Percentiles rank a stretch among this genome's conserved stretches.
Conservation (phyloP, 2,113 vertebrate genomes). For the Atractosteus spatula region DNA sequence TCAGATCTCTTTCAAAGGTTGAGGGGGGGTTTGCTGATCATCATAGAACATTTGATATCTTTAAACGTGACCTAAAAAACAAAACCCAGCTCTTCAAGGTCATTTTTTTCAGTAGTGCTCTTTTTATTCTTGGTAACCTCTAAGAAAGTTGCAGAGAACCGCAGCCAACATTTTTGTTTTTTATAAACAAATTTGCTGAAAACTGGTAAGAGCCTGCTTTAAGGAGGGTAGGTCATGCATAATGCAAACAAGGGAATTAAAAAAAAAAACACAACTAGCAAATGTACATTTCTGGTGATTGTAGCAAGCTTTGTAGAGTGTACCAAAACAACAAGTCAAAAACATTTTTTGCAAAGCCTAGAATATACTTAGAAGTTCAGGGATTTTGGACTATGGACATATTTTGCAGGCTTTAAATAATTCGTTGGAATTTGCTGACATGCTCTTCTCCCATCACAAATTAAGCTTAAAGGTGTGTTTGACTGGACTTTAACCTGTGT, state of each 20-base stretch:
- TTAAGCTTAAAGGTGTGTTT: constrained; percentile 70
- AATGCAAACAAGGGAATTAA: background rate
- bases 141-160: too few relatives aligned
- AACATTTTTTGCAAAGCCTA: background rate
- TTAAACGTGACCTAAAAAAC: too few relatives aligned
- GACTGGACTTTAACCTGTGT: constrained; percentile 64
- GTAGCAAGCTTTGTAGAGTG: background rate
- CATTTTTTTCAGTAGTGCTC: too few relatives aligned
- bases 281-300: background rate
- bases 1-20: too few relatives aligned
- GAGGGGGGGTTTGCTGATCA: too few relatives aligned
- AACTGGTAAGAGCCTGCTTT: background rate
- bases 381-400: constrained; percentile 19
- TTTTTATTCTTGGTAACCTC: too few relatives aligned
- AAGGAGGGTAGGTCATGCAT: background rate
- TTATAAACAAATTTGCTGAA: background rate
- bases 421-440: constrained; percentile 18
- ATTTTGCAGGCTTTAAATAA: constrained; percentile 9
- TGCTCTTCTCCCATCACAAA: constrained; percentile 46
- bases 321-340: background rate
- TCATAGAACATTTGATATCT: too few relatives aligned
- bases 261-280: background rate
- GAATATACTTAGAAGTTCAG: background rate
- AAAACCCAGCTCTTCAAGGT: too few relatives aligned
- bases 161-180: too few relatives aligned